Evolutionary conservation across 2,888 invertebrate genomes (phyloP).

Genomic region (Syritta pipiens): DNA sequence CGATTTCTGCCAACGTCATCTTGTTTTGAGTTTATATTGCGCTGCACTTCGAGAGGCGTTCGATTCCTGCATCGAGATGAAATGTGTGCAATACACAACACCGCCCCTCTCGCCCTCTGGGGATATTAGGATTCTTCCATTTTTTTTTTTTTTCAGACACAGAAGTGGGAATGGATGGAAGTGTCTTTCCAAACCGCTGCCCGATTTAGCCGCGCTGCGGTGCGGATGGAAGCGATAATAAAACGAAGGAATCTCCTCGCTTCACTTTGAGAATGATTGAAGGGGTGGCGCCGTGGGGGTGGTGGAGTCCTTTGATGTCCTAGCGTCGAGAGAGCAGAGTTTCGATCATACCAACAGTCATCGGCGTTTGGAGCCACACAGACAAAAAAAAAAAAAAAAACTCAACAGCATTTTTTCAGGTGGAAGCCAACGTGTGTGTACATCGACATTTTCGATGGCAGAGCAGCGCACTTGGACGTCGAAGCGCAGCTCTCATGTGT

Average conservation of each 20-base stretch:
- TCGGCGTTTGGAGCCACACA: conserved; percentile 39
- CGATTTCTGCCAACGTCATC: conserved; percentile 55
- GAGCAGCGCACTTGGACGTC: too few species aligned
- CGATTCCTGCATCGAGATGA: conserved; percentile 49
- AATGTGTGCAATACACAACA: conserved; percentile 52
- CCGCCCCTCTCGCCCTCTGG: neutral
- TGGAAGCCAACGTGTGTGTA: too few species aligned
- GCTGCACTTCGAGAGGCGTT: conserved; percentile 47
- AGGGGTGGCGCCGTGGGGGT: conserved; percentile 38
- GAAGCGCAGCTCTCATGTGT: neutral
- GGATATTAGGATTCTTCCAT: conserved; percentile 33
- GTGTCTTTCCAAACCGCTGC: conserved; percentile 32
- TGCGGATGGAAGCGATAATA: conserved; percentile 11
- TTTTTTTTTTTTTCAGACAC: neutral
- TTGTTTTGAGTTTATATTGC: conserved; percentile 60
- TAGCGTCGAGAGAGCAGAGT: conserved; percentile 15
- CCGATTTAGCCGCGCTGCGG: conserved; percentile 13
- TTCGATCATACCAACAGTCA: conserved; percentile 58
- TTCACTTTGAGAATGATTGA: conserved; percentile 32
- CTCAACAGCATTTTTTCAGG: too few species aligned
- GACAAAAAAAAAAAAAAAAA: too few species aligned
- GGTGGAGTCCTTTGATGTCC: conserved; percentile 13
- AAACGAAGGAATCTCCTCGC: conserved; percentile 16
- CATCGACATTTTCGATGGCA: conserved; percentile 22
- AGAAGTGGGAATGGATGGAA: conserved; percentile 1